These are phyloP conservation scores for Cyclargus thomasi DNA, from an alignment of 1,140 invertebrate species.

Conservation along the genomic window DNA sequence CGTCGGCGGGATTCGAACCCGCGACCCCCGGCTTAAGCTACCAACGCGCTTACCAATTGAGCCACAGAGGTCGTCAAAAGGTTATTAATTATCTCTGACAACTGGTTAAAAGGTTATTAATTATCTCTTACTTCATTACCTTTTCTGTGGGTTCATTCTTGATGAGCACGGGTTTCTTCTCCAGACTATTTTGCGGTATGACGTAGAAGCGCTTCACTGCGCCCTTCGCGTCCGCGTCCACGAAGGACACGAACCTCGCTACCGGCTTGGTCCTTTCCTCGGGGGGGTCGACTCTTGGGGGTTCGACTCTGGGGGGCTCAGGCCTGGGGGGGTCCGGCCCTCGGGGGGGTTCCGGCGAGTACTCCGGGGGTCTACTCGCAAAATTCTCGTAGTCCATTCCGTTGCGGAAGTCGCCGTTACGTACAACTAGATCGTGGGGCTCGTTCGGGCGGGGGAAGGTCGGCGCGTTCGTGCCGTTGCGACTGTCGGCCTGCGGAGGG, in stretches of 20 bases:
- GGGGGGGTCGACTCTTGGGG: constrained; percentile 40
- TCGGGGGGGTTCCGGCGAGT: constrained; percentile 44
- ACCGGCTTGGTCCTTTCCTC: constrained; percentile 70
- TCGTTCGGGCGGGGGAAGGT: constrained; percentile 41
- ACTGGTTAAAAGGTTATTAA: neutral
- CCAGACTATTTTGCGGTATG: constrained; percentile 56
- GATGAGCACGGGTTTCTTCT: constrained; percentile 71
- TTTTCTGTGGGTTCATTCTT: constrained; percentile 68
- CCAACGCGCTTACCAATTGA: too few species aligned
- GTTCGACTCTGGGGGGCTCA: constrained; percentile 45
- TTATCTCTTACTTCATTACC: neutral
- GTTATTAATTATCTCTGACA: too few species aligned
- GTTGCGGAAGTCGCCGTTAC: constrained; percentile 47
- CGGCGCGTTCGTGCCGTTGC: constrained; percentile 53
- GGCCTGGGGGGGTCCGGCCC: constrained; percentile 50
- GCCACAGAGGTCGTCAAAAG: too few species aligned
- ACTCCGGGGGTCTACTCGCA: constrained; percentile 57
- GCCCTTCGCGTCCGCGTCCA: constrained; percentile 53
- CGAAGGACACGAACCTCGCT: constrained; percentile 50
- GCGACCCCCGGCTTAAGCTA: too few species aligned
- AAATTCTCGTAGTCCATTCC: constrained; percentile 58
- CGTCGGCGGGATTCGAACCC: too few species aligned
- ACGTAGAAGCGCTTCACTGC: constrained; percentile 59
- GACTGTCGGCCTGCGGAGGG: constrained; percentile 50
- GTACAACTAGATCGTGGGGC: constrained; percentile 55